Percentiles rank a stretch among this genome's conserved stretches.
Evolutionary conservation across 92 coral and sea anemone species (phyloP).

Genomic region (Hydrozoanthus gracilis): DNA sequence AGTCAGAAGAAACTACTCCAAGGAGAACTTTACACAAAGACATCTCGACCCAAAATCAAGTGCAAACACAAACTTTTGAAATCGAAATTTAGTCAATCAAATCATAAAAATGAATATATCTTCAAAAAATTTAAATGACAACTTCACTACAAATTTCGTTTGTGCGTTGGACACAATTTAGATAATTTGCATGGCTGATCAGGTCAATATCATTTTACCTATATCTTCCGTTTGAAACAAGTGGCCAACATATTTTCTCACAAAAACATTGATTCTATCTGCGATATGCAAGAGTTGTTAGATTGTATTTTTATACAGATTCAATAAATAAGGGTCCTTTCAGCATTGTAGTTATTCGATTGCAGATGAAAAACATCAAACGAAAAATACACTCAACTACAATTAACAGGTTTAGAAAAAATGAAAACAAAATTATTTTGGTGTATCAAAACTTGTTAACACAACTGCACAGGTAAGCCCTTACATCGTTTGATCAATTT

Average conservation of each 20-base stretch:
- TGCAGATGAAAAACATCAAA: too few relatives aligned
- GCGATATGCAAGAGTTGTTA: slow-evolving; percentile 1
- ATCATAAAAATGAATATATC: not conserved
- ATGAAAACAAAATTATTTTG: too few relatives aligned
- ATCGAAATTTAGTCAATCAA: slow-evolving; percentile 17
- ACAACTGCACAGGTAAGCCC: too few relatives aligned
- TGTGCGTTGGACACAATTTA: not conserved
- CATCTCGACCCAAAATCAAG: not conserved
- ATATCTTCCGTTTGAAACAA: not conserved
- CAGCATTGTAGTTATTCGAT: too few relatives aligned
- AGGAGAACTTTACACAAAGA: not conserved
- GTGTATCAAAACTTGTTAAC: too few relatives aligned
- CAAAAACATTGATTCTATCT: not conserved
- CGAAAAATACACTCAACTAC: too few relatives aligned
- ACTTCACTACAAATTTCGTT: not conserved
- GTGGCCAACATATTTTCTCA: not conserved
- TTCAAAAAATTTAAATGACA: not conserved
- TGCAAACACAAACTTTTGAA: not conserved
- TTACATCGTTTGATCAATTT: too few relatives aligned
- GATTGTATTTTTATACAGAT: slow-evolving; percentile 12
- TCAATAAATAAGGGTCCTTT: not conserved
- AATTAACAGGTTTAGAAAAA: too few relatives aligned
- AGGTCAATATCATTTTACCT: not conserved
- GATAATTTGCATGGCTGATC: not conserved
- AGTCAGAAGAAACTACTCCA: not conserved